Conservation (phyloP, 1,140 invertebrate species). For the Archivesica marissinica region DNA sequence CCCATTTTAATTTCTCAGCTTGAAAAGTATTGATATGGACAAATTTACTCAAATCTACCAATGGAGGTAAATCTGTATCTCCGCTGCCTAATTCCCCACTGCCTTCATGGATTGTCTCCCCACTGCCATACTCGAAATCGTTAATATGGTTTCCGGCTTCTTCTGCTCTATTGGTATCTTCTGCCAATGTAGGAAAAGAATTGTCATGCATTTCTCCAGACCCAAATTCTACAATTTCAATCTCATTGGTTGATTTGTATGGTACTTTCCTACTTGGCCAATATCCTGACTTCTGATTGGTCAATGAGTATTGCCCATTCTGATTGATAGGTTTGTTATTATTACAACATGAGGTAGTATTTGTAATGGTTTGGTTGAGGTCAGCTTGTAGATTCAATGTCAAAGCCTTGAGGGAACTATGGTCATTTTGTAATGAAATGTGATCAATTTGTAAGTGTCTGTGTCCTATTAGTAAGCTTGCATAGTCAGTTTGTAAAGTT, state of each 20-base stretch:
- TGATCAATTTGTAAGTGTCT: not conserved
- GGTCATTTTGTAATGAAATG: not conserved
- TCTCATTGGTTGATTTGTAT: constrained; percentile 21
- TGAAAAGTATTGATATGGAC: constrained; percentile 41
- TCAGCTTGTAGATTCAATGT: not conserved
- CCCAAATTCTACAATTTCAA: constrained; percentile 56
- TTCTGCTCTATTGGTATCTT: constrained; percentile 41
- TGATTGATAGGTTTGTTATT: constrained; percentile 31
- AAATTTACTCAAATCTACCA: constrained; percentile 31
- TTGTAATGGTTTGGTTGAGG: constrained; percentile 12
- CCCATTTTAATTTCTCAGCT: constrained; percentile 59
- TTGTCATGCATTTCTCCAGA: constrained; percentile 65
- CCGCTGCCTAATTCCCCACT: constrained; percentile 52
- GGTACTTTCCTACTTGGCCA: not conserved
- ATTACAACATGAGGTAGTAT: constrained; percentile 42
- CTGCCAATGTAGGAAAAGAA: constrained; percentile 42
- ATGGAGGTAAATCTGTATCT: constrained; percentile 34
- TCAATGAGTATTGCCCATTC: constrained; percentile 24
- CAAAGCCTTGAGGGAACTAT: constrained; percentile 7
- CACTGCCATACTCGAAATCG: constrained; percentile 43
- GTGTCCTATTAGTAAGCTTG: not conserved
- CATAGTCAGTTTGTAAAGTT: not conserved
- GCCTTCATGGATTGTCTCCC: constrained; percentile 38
- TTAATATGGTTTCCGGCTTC: not conserved
- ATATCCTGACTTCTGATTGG: constrained; percentile 1